These are phyloP conservation scores for Eueremaeus valkanovi DNA, from an alignment of 2,888 invertebrate species.

Conservation along the genomic window DNA sequence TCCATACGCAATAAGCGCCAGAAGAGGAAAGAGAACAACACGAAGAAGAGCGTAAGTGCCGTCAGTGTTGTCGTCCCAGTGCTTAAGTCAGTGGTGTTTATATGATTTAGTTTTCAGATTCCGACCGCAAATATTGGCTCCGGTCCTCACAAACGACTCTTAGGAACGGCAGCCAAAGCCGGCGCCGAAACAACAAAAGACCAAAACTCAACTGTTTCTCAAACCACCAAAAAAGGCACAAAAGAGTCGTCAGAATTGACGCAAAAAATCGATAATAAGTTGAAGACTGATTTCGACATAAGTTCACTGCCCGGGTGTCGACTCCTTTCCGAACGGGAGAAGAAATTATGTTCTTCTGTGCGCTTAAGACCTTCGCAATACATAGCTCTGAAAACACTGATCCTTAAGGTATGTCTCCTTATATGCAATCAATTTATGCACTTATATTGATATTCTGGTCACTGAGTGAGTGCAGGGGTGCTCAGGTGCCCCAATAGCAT, in stretches of 20 bases:
- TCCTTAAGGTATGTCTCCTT: conserved; percentile 63
- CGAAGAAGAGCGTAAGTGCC: conserved; percentile 53
- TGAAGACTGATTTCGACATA: conserved; percentile 42
- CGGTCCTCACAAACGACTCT: conserved; percentile 29
- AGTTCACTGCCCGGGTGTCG: conserved; percentile 52
- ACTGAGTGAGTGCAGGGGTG: too few relatives aligned
- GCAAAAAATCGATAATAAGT: conserved; percentile 3
- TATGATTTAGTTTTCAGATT: conserved; percentile 40
- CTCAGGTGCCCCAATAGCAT: too few relatives aligned
- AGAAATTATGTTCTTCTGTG: conserved; percentile 66
- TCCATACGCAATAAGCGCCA: conserved; percentile 59
- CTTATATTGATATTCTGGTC: neutral
- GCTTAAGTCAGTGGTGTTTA: conserved; percentile 3
- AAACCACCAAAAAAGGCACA: conserved; percentile 16
- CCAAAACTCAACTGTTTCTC: neutral
- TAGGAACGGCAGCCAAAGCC: conserved; percentile 11
- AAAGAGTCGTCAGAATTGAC: conserved; percentile 34
- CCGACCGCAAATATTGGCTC: conserved; percentile 38
- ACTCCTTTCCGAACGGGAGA: conserved; percentile 53
- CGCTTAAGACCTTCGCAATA: conserved; percentile 81
- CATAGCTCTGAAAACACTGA: conserved; percentile 78
- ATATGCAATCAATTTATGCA: too few relatives aligned
- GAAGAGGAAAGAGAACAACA: conserved; percentile 60
- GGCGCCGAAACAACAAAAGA: conserved; percentile 11
- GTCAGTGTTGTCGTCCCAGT: neutral